Conservation (phyloP, 1,140 invertebrate species). For the Anastrepha ludens region DNA sequence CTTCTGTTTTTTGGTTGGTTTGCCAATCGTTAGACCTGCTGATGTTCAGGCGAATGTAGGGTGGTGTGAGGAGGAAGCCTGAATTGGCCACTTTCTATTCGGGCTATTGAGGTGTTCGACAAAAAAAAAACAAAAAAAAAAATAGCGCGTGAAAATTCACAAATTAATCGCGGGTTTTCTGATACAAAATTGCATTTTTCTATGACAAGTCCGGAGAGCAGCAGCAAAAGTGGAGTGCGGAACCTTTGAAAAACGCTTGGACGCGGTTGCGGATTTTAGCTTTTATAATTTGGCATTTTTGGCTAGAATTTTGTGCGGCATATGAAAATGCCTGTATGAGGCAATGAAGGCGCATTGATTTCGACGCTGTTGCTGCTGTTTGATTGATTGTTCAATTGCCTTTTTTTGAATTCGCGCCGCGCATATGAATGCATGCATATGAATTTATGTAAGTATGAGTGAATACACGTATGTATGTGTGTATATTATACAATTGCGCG, state of each 20-base stretch:
- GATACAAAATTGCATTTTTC: constrained; percentile 39
- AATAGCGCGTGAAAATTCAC: background rate
- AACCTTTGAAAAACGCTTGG: background rate
- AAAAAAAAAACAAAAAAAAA: background rate
- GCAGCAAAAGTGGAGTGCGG: background rate
- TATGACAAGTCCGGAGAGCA: background rate
- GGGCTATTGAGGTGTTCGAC: background rate
- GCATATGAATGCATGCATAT: too few relatives aligned
- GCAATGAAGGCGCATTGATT: background rate
- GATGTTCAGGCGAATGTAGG: background rate
- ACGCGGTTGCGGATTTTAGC: background rate
- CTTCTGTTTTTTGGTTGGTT: background rate
- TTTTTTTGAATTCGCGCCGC: background rate
- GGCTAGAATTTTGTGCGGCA: background rate
- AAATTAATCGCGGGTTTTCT: constrained; percentile 36
- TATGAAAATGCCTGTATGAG: background rate
- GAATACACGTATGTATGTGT: too few relatives aligned
- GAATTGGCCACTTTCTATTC: background rate
- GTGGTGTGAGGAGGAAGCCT: background rate
- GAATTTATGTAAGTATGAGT: too few relatives aligned
- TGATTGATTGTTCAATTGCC: background rate
- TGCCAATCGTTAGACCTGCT: background rate
- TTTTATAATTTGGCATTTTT: background rate
- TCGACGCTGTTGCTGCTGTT: background rate
- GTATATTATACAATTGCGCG: too few relatives aligned